Conservation (phyloP, 2,797 vertebrate species). For the Enteromius trimaculatus region DNA sequence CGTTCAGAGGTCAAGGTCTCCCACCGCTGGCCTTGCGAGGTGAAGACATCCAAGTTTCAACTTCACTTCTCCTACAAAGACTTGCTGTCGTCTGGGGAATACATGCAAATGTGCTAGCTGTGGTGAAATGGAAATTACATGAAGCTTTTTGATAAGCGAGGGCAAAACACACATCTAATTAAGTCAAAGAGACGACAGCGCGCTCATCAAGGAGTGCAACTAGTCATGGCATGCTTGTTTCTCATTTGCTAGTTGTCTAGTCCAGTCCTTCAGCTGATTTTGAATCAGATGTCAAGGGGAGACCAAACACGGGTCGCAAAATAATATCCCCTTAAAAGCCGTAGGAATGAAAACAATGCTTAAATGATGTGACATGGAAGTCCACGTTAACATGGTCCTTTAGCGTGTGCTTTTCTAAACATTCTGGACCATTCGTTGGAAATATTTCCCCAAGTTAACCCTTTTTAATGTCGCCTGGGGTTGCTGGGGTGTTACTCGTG, state of each 20-base stretch:
- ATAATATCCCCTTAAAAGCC: background rate
- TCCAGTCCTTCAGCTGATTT: conserved; percentile 10
- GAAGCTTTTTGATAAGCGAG: conserved; percentile 60
- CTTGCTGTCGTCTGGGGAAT: conserved; percentile 59
- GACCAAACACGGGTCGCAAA: background rate
- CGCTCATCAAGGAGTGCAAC: conserved; percentile 36
- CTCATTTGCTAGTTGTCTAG: conserved; percentile 25
- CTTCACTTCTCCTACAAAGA: conserved; percentile 77
- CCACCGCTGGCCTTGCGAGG: conserved; percentile 84
- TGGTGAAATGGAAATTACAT: conserved; percentile 64
- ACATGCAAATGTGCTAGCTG: conserved; percentile 64
- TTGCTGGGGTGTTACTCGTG: background rate
- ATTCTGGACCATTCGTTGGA: background rate
- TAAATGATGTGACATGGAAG: background rate
- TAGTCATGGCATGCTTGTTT: conserved; percentile 32
- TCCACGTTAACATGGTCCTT: background rate
- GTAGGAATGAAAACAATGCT: background rate
- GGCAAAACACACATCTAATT: conserved; percentile 64
- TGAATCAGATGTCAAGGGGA: background rate
- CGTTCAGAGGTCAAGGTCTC: conserved; percentile 87
- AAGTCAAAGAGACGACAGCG: conserved; percentile 55
- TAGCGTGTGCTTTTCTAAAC: background rate
- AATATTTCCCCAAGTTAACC: background rate
- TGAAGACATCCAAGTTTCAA: conserved; percentile 83
- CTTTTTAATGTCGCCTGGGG: background rate